These are phyloP conservation scores for Dynastes maya DNA, from an alignment of 2,888 invertebrate genomes.

Conservation along the genomic window DNA sequence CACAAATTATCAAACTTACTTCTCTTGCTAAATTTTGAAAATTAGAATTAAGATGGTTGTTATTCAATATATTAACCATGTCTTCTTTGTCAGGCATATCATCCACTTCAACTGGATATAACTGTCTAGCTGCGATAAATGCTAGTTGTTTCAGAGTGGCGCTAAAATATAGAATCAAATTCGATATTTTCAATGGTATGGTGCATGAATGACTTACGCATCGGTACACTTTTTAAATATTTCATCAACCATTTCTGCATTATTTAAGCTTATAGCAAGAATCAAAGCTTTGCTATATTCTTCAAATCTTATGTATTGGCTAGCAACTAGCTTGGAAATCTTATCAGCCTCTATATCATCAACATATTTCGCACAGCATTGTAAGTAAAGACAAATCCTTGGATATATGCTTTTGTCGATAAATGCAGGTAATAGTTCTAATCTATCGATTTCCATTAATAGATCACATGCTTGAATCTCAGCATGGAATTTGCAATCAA, in stretches of 20 bases:
- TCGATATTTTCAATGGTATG: background rate
- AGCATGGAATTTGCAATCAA: constrained; percentile 98
- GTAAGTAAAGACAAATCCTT: constrained; percentile 93
- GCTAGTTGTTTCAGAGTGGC: constrained; percentile 94
- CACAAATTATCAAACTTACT: constrained; percentile 68
- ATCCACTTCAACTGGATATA: constrained; percentile 89
- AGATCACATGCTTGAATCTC: constrained; percentile 99
- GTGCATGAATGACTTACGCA: constrained; percentile 75
- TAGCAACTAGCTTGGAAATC: constrained; percentile 86
- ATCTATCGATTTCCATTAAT: constrained; percentile 95
- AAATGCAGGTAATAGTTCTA: constrained; percentile 88
- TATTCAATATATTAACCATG: constrained; percentile 92
- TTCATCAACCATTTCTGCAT: constrained; percentile 83
- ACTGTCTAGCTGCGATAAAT: constrained; percentile 96
- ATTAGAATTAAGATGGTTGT: constrained; percentile 93
- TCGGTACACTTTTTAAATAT: constrained; percentile 91
- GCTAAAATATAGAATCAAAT: constrained; percentile 70
- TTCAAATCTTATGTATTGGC: constrained; percentile 89
- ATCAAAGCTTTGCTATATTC: constrained; percentile 93
- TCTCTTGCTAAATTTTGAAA: constrained; percentile 95
- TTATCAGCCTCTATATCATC: constrained; percentile 94
- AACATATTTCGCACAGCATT: constrained; percentile 92
- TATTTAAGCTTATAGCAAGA: constrained; percentile 92
- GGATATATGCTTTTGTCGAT: constrained; percentile 92
- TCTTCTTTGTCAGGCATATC: constrained; percentile 82